These are phyloP conservation scores for Lontra canadensis DNA, from an alignment of 2,113 vertebrate species.

Conservation along the genomic window DNA sequence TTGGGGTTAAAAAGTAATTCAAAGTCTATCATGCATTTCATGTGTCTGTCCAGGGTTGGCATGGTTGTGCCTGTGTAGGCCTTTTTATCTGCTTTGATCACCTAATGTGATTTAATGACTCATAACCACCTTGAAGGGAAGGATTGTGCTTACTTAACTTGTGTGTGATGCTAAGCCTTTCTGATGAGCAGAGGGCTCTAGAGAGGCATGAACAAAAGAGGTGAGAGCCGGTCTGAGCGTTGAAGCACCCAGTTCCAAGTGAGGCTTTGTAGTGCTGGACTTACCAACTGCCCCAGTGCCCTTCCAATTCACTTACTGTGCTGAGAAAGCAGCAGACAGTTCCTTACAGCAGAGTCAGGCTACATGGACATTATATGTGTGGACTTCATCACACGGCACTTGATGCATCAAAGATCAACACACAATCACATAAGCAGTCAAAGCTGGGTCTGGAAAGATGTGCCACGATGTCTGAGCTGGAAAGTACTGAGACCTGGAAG, in stretches of 20 bases:
- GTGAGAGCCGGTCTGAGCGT: neutral
- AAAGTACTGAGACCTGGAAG: neutral
- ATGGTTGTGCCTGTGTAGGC: neutral
- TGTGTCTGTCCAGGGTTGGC: neutral
- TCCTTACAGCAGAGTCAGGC: neutral
- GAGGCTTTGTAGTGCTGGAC: neutral
- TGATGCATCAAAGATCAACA: neutral
- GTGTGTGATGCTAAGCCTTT: neutral
- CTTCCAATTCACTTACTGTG: neutral
- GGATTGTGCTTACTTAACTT: neutral
- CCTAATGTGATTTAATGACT: neutral
- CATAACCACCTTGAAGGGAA: neutral
- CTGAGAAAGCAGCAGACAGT: neutral
- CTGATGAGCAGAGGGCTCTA: neutral
- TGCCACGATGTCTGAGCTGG: neutral
- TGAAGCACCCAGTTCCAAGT: neutral
- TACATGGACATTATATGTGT: neutral
- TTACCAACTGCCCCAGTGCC: neutral
- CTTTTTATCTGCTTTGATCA: neutral
- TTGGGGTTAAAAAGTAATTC: neutral
- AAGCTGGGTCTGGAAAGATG: neutral
- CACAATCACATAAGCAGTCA: neutral
- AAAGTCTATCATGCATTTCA: neutral
- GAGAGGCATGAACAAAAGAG: neutral
- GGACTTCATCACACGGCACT: neutral